A percentile compares a stretch with the other conserved stretches of the same genome.
Conservation (phyloP, 2,888 invertebrate species). For the Epirrhoe tristata region DNA sequence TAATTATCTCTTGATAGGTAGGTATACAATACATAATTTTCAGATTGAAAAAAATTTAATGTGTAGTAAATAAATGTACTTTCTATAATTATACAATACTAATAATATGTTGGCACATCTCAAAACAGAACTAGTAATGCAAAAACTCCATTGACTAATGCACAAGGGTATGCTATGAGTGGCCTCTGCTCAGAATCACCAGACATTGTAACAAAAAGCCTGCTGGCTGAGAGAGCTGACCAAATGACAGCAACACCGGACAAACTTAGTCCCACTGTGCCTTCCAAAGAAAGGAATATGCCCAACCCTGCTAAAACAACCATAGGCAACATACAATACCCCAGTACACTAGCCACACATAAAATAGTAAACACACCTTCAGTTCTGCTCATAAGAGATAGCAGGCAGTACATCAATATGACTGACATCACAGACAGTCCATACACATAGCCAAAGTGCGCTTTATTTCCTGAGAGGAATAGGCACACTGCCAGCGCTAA, state of each 20-base stretch:
- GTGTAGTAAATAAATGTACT: constrained; percentile 16
- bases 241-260: constrained; percentile 91
- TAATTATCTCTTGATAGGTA: constrained; percentile 9
- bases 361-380: constrained; percentile 90
- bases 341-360: constrained; percentile 94
- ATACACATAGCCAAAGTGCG: constrained; percentile 97
- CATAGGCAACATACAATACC: constrained; percentile 97
- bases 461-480: constrained; percentile 90
- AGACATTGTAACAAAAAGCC: constrained; percentile 96
- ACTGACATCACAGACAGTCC: constrained; percentile 96
- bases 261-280: constrained; percentile 87
- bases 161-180: constrained; percentile 96
- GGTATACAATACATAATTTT: constrained; percentile 1
- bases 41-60: constrained; percentile 6
- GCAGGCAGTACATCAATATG: constrained; percentile 93
- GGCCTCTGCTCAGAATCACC: constrained; percentile 94
- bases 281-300: constrained; percentile 91
- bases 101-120: constrained; percentile 46
- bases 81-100: constrained; percentile 11
- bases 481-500: constrained; percentile 88
- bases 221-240: constrained; percentile 96
- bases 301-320: constrained; percentile 93
- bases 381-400: constrained; percentile 91
- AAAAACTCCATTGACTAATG: constrained; percentile 96
- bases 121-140: constrained; percentile 96